These are phyloP conservation scores for Numida meleagris DNA, from an alignment of 2,113 vertebrate species.

Conservation along the genomic window DNA sequence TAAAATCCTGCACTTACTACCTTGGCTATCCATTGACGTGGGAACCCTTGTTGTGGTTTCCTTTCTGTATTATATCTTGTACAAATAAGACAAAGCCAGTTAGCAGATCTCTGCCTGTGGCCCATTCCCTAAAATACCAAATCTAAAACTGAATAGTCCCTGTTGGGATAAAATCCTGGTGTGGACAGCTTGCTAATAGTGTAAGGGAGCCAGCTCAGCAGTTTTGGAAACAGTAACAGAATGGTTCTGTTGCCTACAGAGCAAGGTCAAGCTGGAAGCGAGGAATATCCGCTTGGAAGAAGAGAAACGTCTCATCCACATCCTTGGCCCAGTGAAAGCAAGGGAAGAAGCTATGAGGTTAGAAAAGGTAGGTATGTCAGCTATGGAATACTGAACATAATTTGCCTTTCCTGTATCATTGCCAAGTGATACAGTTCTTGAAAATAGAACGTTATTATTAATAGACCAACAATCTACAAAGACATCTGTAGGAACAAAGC, in stretches of 20 bases:
- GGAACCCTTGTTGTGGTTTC: background rate
- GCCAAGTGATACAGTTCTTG: background rate
- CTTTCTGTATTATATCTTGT: background rate
- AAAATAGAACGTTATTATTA: background rate
- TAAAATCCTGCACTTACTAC: background rate
- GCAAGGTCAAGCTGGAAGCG: background rate
- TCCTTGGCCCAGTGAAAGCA: conserved; percentile 7
- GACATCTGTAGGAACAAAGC: background rate
- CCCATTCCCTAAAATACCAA: background rate
- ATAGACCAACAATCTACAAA: background rate
- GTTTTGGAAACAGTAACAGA: background rate
- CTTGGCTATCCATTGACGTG: background rate
- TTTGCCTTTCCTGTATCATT: background rate
- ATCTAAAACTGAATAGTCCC: background rate
- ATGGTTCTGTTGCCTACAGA: conserved; percentile 12
- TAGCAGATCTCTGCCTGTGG: background rate
- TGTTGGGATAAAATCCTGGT: background rate
- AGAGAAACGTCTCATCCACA: background rate
- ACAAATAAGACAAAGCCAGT: background rate
- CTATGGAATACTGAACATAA: background rate
- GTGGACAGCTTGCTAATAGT: background rate
- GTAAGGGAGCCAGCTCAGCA: background rate
- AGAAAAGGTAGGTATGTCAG: background rate
- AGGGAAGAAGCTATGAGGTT: background rate
- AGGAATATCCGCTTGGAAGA: conserved; percentile 17